These are phyloP conservation scores for Steinernema hermaphroditum DNA, from an alignment of 2,888 invertebrate species.

Conservation along the genomic window DNA sequence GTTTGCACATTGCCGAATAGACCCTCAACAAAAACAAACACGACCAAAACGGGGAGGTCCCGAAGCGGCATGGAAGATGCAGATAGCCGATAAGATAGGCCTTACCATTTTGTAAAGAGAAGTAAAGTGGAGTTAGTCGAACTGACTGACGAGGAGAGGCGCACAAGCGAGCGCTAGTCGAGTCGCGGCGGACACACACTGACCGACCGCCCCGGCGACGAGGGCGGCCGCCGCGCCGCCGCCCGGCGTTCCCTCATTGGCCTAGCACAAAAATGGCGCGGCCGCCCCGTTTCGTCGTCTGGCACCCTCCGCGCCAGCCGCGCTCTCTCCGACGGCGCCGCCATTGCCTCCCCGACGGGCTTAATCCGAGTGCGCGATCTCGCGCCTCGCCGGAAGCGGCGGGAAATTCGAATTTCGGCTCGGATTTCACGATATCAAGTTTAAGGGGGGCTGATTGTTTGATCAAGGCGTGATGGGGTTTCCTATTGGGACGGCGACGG, in stretches of 20 bases:
- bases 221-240: conserved; percentile 1
- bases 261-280: conserved; percentile 21
- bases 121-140: conserved; percentile 19
- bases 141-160: neutral
- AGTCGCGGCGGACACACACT: conserved; percentile 19
- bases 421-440: conserved; percentile 19
- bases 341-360: neutral
- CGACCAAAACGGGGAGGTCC: too few species aligned
- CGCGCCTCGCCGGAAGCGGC: neutral
- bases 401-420: conserved; percentile 1
- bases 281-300: conserved; percentile 10
- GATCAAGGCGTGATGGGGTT: conserved; percentile 20
- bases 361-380: conserved; percentile 4
- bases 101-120: neutral
- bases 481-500: neutral
- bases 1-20: too few species aligned
- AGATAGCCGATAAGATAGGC: too few species aligned
- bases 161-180: conserved; percentile 22
- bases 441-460: conserved; percentile 25
- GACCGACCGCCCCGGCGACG: neutral
- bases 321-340: too few species aligned
- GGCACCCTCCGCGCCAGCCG: too few species aligned
- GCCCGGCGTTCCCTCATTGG: neutral
- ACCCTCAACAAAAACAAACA: too few species aligned
- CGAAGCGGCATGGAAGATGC: too few species aligned